phyloP scores from a whole-genome alignment of 2,888 invertebrate genomes.

The Platycnemis pennipes region DNA sequence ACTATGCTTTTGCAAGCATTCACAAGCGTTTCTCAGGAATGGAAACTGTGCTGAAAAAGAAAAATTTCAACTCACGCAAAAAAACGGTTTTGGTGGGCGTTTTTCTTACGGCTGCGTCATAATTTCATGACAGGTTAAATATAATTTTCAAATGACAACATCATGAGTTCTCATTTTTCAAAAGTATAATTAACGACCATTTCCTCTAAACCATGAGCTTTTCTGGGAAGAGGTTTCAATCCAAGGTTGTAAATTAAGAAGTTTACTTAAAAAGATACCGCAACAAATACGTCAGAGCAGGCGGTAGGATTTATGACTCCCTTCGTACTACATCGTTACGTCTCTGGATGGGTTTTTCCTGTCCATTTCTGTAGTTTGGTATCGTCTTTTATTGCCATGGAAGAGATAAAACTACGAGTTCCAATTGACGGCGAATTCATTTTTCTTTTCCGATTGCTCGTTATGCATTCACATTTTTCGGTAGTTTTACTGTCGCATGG shows the following conservation, averaged over 20 bases:
- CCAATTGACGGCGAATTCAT: background rate
- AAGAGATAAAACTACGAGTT: background rate
- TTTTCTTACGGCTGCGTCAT: background rate
- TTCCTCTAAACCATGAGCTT: background rate
- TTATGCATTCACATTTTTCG: no score
- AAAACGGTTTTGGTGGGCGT: background rate
- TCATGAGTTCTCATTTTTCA: background rate
- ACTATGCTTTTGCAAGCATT: background rate
- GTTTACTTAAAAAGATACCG: background rate
- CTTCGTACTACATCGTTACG: background rate
- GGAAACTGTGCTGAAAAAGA: background rate
- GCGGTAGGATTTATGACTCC: background rate
- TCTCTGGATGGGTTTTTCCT: background rate
- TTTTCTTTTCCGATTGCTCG: background rate
- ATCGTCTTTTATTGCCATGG: background rate
- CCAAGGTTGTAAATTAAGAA: slow-evolving; percentile 1
- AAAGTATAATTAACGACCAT: background rate
- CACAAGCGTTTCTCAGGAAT: background rate
- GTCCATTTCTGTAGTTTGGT: background rate
- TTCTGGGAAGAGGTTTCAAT: slow-evolving; percentile 8
- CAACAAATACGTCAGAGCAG: background rate
- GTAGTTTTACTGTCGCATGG: no score
- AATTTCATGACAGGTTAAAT: slow-evolving; percentile 10
- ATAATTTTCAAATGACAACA: background rate
- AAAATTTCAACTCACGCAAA: background rate